Evolutionary conservation across 2,888 invertebrate species (phyloP), one percentile per base, ranked within the genome.

Genomic region (Parnassius glacialis): DNA sequence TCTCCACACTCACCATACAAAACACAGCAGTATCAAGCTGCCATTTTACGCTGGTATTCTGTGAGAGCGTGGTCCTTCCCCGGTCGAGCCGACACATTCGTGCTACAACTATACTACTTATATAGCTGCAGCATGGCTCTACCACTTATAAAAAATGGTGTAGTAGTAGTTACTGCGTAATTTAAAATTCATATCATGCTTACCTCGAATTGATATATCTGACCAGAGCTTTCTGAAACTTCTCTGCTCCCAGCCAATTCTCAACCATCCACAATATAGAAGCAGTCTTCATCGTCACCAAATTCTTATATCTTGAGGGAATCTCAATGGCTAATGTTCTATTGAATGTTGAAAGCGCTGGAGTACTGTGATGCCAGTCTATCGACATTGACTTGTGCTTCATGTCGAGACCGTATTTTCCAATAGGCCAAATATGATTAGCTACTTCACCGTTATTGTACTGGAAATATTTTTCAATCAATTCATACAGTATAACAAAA

Each of bases 211-310:
- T 85, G 11, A 91, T 83, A 69, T 88, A 90, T 67, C 84, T 82
- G 44, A 86, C 79, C 58, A 91, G 67, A 2, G 88, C 80, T 47
- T 74, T 70, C 65, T 87, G 78, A 64, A 81, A 77, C 73, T 79
- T 84, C 59, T 87, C 81, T 0, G 83, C 73, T 1, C 82, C 85
- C 0, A 91, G 67, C 90, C 91, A 91, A 60, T 90, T 88, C 64
- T 90, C 90, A 10, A 91, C 69, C 91, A 91, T 91, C 90, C 90
- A 90, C 47, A 90, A 60, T 13, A 91, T 75, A 0, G 90, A 83
- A 0, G 87, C 89, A 1, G 90, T 90, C 68, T 90, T 90, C 84
- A 85, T 83, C 0, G 81, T 79, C 50, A 90, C 85, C 66, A 91
- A 67, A 10, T 83, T 77, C 44, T 79, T 83, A 65, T 87, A 83